These are phyloP conservation scores for Diplogasteroides magnus DNA, from an alignment of 1,140 invertebrate genomes.

Conservation along the genomic window DNA sequence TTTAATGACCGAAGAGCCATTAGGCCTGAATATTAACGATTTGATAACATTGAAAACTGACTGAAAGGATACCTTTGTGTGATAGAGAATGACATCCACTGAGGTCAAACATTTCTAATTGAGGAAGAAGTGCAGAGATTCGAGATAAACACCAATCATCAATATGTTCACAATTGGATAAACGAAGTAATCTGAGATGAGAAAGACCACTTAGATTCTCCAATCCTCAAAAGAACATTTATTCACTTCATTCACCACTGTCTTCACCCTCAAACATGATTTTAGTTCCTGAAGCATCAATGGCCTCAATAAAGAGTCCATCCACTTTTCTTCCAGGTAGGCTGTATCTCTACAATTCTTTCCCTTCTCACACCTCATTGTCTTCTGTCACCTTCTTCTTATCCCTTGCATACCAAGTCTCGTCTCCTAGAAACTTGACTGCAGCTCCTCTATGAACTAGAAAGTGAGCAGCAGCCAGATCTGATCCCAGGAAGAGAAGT, in stretches of 20 bases:
- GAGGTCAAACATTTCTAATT: constrained; percentile 70
- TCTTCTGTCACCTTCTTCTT: constrained; percentile 26
- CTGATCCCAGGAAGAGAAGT: constrained; percentile 61
- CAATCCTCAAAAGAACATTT: constrained; percentile 41
- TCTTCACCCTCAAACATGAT: constrained; percentile 69
- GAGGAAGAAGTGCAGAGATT: constrained; percentile 61
- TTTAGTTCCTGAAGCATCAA: constrained; percentile 66
- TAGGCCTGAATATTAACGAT: constrained; percentile 61
- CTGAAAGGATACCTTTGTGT: constrained; percentile 55
- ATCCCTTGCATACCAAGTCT: constrained; percentile 56
- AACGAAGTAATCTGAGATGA: constrained; percentile 65
- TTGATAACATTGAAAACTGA: too few species aligned
- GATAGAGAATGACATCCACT: constrained; percentile 67
- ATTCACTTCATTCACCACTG: too few species aligned
- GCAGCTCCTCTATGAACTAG: constrained; percentile 65
- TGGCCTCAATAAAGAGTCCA: constrained; percentile 64
- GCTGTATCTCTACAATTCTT: constrained; percentile 47
- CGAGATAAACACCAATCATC: constrained; percentile 74
- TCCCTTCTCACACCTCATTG: background rate
- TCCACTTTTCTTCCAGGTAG: constrained; percentile 61
- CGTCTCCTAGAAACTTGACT: constrained; percentile 65
- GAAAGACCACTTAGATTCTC: constrained; percentile 59
- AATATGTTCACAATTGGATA: constrained; percentile 64
- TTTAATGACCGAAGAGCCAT: constrained; percentile 64
- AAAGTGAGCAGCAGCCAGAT: constrained; percentile 72